A percentile compares a stretch with the other conserved stretches of the same genome.
Conservation (phyloP, 2,888 invertebrate species). For the Ptilodon capucinus region DNA sequence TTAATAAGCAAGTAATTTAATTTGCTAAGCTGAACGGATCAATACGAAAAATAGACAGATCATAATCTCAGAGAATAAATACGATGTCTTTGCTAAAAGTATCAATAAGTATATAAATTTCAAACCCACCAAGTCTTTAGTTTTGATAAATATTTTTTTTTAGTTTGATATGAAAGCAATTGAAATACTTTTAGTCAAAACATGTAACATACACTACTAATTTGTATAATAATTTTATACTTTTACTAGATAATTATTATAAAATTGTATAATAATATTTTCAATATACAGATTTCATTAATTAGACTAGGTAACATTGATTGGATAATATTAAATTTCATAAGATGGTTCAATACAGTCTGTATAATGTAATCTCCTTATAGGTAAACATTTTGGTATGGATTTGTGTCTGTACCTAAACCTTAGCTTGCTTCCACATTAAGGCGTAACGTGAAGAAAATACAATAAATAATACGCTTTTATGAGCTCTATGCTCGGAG, state of each 20-base stretch:
- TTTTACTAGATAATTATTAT: conserved; percentile 17
- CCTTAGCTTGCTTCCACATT: not conserved
- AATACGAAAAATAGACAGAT: not conserved
- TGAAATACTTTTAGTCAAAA: not conserved
- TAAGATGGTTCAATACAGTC: conserved; percentile 18
- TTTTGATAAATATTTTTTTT: not conserved
- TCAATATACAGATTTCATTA: conserved; percentile 6
- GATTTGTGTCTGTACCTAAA: conserved; percentile 28
- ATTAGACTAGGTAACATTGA: conserved; percentile 17
- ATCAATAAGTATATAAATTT: not conserved
- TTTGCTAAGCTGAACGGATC: conserved; percentile 38
- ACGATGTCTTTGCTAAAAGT: not conserved
- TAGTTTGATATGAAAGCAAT: not conserved
- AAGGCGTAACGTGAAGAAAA: too few species aligned
- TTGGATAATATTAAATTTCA: conserved; percentile 29
- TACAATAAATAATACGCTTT: too few species aligned
- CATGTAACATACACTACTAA: not conserved
- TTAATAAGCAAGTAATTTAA: conserved; percentile 17
- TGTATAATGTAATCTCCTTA: not conserved
- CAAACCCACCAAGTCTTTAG: not conserved
- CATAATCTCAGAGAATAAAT: not conserved
- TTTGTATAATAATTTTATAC: conserved; percentile 10
- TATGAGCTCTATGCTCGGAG: too few species aligned
- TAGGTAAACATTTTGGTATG: not conserved
- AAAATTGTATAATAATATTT: conserved; percentile 28